Evolutionary conservation across 2,888 invertebrate genomes (phyloP).

Genomic region (Hypolimnas misippus): DNA sequence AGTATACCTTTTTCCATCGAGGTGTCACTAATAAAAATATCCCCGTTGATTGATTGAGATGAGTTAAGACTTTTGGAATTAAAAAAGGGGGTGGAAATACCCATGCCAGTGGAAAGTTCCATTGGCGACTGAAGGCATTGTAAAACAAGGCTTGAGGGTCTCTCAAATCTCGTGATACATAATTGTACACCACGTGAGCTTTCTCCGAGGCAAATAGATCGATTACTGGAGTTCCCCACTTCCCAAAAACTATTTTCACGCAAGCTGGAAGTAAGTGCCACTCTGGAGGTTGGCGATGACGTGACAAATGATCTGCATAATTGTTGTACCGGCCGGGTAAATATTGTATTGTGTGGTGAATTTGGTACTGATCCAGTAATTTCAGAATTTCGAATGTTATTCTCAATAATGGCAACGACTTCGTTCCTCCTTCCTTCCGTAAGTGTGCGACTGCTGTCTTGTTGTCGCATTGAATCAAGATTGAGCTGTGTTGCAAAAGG

Average conservation of each 20-base stretch:
- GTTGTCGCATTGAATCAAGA: constrained; percentile 29
- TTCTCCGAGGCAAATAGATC: constrained; percentile 20
- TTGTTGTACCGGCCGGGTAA: constrained; percentile 46
- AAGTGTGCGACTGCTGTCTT: constrained; percentile 20
- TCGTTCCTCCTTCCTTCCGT: neutral
- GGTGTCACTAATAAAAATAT: constrained; percentile 33
- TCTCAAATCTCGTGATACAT: constrained; percentile 6
- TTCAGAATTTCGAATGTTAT: no score
- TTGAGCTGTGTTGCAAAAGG: neutral
- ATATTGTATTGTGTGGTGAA: constrained; percentile 35
- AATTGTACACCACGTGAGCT: constrained; percentile 21
- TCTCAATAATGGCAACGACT: no score
- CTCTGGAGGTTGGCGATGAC: constrained; percentile 38
- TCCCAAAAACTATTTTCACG: constrained; percentile 33
- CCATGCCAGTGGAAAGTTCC: constrained; percentile 37
- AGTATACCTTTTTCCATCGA: constrained; percentile 46
- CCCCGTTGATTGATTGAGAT: constrained; percentile 35
- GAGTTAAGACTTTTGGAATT: constrained; percentile 21
- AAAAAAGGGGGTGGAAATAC: constrained; percentile 34
- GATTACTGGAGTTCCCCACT: constrained; percentile 17
- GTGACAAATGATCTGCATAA: constrained; percentile 43
- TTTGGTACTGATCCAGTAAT: no score
- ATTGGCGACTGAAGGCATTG: constrained; percentile 33
- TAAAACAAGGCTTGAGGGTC: constrained; percentile 9
- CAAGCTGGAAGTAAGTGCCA: constrained; percentile 42